Percentiles rank a stretch among this genome's conserved stretches.
These are phyloP conservation scores for Drosophila mayaguana DNA, from an alignment of 2,888 invertebrate species.

Conservation along the genomic window DNA sequence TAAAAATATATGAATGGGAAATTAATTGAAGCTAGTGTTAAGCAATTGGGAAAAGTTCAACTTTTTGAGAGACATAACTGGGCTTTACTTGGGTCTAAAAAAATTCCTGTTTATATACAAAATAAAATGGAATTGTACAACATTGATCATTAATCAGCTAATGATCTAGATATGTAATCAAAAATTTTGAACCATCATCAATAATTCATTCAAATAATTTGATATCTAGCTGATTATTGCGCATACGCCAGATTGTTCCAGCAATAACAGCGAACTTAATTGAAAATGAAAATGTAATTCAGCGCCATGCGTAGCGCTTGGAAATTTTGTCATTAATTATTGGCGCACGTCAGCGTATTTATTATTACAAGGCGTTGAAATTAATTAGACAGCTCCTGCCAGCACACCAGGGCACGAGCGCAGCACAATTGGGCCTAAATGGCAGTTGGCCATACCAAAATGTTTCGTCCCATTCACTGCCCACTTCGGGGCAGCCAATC, in stretches of 20 bases:
- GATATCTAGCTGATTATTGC: constrained; percentile 5
- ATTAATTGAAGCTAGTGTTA: no score
- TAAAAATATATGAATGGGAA: no score
- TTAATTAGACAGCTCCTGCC: constrained; percentile 58
- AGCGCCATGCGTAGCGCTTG: constrained; percentile 26
- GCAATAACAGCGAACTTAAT: constrained; percentile 13
- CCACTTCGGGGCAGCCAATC: constrained; percentile 1
- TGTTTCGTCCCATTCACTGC: not conserved
- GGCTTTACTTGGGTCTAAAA: no score
- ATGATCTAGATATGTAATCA: not conserved
- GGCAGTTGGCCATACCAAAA: not conserved
- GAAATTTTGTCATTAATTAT: constrained; percentile 62
- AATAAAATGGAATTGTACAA: no score
- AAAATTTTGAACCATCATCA: not conserved
- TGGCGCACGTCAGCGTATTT: constrained; percentile 59
- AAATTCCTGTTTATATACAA: no score
- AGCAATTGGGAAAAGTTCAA: no score
- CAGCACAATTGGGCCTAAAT: not conserved
- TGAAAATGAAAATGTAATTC: constrained; percentile 38
- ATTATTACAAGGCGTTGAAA: constrained; percentile 74
- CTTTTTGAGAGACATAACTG: not conserved
- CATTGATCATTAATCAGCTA: not conserved
- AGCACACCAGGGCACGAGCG: not conserved
- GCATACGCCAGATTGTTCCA: constrained; percentile 16
- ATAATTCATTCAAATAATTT: constrained; percentile 2